Evolutionary conservation across 2,888 invertebrate genomes (phyloP), one percentile per base, ranked within the genome.

Genomic region (Scelioninae gen. 1): DNA sequence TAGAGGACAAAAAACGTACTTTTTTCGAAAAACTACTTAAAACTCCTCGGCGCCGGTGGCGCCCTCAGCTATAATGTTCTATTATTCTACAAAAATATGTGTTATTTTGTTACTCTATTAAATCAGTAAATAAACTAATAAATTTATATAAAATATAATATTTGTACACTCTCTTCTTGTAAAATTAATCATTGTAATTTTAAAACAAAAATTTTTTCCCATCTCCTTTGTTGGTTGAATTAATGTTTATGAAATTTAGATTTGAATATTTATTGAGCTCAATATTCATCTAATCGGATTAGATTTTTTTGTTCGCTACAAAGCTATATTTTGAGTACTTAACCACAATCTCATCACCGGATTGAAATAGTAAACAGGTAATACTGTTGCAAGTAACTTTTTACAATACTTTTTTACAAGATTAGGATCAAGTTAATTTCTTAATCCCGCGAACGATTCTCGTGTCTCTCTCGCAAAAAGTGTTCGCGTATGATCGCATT

Each of bases 361-460:
- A 58, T 40, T 38, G 16, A 58, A 49, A 38, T 58, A 23, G 38
- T 69, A 47, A 69, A 69, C 71, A 60, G 49, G 40, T 49, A 60
- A 40, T 40, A 60, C 23, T 40, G 40, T 15, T 55, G n/a, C 62
- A 34, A 55, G 40, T 74, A 31, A 63, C 32, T 55, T 74, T 63
- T 76, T 58, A 16, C 5, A 29, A 13, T n/a, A 49, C 32, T 47
- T 68, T 76, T 76, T 53, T 60, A 31, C 32, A n/a, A n/a, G 32
- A 62, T 68, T 55, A 29, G 29, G 16, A 62, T 60, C 58, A 16
- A 49, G 45, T 55, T 69, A 62, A 77, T 69, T 53, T 77, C 68
- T 77, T 69, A 23, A 77, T 77, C 47, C 40, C 32, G 40, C n/a
- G 56, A 58, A 53, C 8, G 43, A 62, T 63, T 55, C 47, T 60